These are phyloP conservation scores for Aurelia sp. DNA, from an alignment of 30 jellyfish, hydroid and myxozoan species.

Conservation along the genomic window DNA sequence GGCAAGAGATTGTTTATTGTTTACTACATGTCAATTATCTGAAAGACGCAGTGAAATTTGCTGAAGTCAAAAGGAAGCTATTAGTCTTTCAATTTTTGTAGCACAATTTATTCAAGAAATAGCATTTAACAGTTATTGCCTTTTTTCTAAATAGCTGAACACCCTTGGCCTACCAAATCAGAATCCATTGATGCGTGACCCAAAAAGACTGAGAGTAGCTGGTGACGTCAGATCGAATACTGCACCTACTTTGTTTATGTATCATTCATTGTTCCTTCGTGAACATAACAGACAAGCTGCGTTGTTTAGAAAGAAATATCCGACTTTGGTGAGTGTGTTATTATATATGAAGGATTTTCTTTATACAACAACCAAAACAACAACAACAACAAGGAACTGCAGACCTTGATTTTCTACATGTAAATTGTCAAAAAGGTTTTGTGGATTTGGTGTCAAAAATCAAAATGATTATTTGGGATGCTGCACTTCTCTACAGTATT, in stretches of 20 bases:
- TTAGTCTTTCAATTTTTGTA: no score
- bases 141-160: slow-evolving; percentile 13
- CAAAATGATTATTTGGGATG: background rate
- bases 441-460: background rate
- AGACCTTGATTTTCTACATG: no score
- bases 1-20: no score
- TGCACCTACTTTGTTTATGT: slow-evolving; percentile 72
- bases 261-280: slow-evolving; percentile 77
- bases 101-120: background rate
- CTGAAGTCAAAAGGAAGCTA: no score
- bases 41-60: no score
- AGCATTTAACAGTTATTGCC: background rate
- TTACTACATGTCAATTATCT: no score
- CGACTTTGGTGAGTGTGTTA: slow-evolving; percentile 42
- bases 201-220: slow-evolving; percentile 66
- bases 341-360: no score
- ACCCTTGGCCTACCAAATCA: slow-evolving; percentile 63
- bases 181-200: slow-evolving; percentile 82
- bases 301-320: slow-evolving; percentile 45
- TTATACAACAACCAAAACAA: no score
- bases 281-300: slow-evolving; percentile 88
- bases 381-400: no score
- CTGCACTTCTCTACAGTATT: background rate
- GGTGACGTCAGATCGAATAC: slow-evolving; percentile 91
- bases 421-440: background rate